Base-by-base conservation (phyloP, 2,888 invertebrate species). In the Troglohyphantes excavatus region DNA sequence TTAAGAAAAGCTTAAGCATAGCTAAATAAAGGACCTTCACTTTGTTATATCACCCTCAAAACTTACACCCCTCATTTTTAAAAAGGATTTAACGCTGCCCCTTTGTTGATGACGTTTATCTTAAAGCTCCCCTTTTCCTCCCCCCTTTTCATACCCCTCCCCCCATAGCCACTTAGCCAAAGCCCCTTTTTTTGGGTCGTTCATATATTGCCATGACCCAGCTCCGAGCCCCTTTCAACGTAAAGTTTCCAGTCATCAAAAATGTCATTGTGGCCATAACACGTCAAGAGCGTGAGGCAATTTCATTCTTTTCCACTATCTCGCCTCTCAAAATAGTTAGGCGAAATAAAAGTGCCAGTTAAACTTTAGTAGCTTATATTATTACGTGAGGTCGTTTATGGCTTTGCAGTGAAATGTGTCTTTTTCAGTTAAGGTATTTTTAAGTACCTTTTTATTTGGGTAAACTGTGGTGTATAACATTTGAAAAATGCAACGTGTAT, bases 51-150 rank as follows among this genome's bases (percentile, higher is more conserved):
- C 27, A 29, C 53, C 43, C 65, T 26, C 19, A 43, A 23, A 78
- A 65, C 68, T 81, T 68, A 67, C 26, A 81, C 46, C 81, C 81
- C 67, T 81, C 46, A 46, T 29, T 81, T 81, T 81, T 81, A 11
- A 81, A 81, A 81, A 29, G 81, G 81, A 81, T 81, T 81, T 81
- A 68, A 81, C 53, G 46, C 68, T 29, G 9, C 17, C 23, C 53
- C 81, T 81, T 68, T 81, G 81, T 81, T 43, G 68, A 46, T 29
- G 67, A 67, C 81, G 68, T 81, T 81, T 81, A 81, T 75, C 75
- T 23, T 17, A 53, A 53, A 53, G 53, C 17, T 5, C 53, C n/a
- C 53, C 9, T 5, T 17, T 17, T 17, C 46, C 13, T 2, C 53
- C n/a, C 17, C 53, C 53, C 53, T 2, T n/a, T n/a, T 5, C n/a